Evolutionary conservation across 23 tunicate species (phyloP).

Genomic region (Halocynthia aurantium): DNA sequence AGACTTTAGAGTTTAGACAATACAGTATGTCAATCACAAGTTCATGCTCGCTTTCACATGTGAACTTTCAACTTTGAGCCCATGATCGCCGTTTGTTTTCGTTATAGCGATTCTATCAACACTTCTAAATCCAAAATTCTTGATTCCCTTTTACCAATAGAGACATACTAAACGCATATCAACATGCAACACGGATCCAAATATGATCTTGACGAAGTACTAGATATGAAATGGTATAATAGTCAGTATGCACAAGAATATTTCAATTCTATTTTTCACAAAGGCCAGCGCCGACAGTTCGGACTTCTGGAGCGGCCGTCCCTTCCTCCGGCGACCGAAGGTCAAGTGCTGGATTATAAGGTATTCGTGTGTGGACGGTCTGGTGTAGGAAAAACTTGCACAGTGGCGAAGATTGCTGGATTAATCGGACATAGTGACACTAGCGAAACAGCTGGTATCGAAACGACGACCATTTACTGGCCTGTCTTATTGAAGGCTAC

Average conservation of each 20-base stretch:
- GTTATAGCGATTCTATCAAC: too few relatives aligned
- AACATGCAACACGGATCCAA: too few relatives aligned
- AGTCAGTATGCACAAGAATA: slow-evolving; percentile 61
- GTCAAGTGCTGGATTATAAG: slow-evolving; percentile 53
- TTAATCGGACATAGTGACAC: background rate
- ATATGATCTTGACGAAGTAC: background rate
- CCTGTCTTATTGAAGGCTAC: slow-evolving; percentile 48
- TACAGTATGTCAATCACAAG: too few relatives aligned
- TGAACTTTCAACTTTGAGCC: too few relatives aligned
- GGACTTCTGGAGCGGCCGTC: slow-evolving; percentile 88
- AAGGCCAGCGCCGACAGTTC: slow-evolving; percentile 60
- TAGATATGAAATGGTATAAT: slow-evolving; percentile 73
- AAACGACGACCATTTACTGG: slow-evolving; percentile 63
- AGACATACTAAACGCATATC: too few relatives aligned
- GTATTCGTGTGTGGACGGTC: slow-evolving; percentile 72
- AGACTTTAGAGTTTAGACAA: too few relatives aligned
- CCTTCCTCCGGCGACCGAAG: slow-evolving; percentile 43
- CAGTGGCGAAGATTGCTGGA: slow-evolving; percentile 60
- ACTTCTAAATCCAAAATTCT: too few relatives aligned
- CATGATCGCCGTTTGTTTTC: too few relatives aligned
- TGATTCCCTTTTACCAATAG: too few relatives aligned
- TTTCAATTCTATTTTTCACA: slow-evolving; percentile 46
- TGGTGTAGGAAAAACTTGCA: slow-evolving; percentile 80
- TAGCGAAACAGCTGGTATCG: slow-evolving; percentile 65
- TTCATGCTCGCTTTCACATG: too few relatives aligned